Evolutionary conservation across 2,113 vertebrate species (phyloP).

Genomic region (Python bivittatus): DNA sequence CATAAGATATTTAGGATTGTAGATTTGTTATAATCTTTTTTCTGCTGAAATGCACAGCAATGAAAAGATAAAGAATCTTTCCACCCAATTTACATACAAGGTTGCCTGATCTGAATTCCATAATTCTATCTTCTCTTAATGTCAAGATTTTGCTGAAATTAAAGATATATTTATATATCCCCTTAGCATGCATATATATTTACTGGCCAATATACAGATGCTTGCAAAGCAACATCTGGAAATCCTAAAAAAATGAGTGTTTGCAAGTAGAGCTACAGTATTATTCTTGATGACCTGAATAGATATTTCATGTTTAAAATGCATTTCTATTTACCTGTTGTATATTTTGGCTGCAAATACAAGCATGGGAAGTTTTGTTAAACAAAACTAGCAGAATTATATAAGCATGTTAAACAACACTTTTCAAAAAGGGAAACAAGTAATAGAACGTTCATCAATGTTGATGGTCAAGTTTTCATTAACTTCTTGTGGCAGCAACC

Average conservation of each 20-base stretch:
- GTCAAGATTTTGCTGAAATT: not conserved
- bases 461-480: not conserved
- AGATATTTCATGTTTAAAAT: not conserved
- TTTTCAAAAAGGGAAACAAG: not conserved
- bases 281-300: not conserved
- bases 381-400: not conserved
- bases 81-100: not conserved
- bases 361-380: not conserved
- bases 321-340: not conserved
- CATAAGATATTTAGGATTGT: not conserved
- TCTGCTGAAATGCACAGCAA: not conserved
- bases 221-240: not conserved
- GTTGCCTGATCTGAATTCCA: not conserved
- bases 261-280: not conserved
- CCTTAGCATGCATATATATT: too few relatives aligned
- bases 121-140: not conserved
- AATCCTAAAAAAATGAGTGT: not conserved
- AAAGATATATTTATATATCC: too few relatives aligned
- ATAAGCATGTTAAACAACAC: not conserved
- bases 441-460: not conserved
- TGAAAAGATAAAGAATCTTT: not conserved
- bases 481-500: not conserved
- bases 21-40: not conserved
- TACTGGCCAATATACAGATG: not conserved
- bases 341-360: not conserved